These are phyloP conservation scores for Phalanger gymnotis DNA, from an alignment of 2,797 vertebrate species.

Conservation along the genomic window DNA sequence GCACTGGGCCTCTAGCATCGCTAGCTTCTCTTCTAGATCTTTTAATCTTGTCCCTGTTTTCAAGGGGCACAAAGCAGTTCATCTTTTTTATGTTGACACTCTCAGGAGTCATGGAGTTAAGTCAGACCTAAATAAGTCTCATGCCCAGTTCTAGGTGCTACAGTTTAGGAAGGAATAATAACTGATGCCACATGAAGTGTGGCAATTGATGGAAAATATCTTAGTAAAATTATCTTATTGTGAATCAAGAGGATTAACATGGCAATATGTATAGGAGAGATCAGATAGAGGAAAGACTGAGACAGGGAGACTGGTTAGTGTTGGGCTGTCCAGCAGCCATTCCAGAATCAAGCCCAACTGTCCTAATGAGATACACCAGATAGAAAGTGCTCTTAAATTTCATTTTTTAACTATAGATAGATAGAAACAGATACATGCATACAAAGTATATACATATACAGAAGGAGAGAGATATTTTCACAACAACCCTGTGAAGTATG, in stretches of 20 bases:
- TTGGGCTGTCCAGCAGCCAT: background rate
- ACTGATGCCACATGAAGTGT: background rate
- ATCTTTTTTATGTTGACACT: background rate
- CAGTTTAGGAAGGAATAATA: background rate
- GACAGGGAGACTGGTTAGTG: background rate
- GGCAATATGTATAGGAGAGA: background rate
- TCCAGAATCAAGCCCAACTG: background rate
- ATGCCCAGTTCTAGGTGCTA: accelerated
- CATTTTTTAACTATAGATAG: background rate
- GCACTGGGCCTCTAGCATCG: conserved; percentile 90
- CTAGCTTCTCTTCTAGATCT: conserved; percentile 88
- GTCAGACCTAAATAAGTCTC: background rate
- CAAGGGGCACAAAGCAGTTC: conserved; percentile 45
- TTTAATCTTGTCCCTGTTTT: conserved; percentile 85
- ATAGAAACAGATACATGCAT: background rate
- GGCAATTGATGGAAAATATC: background rate
- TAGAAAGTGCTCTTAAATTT: background rate
- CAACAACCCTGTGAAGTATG: background rate
- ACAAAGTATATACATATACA: background rate
- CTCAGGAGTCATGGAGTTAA: background rate
- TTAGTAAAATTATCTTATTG: background rate
- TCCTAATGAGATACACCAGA: background rate
- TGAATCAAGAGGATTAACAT: background rate
- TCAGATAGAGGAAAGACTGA: background rate
- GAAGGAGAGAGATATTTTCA: background rate